Conservation (phyloP, 2,888 invertebrate species). For the Chirona hameri region DNA sequence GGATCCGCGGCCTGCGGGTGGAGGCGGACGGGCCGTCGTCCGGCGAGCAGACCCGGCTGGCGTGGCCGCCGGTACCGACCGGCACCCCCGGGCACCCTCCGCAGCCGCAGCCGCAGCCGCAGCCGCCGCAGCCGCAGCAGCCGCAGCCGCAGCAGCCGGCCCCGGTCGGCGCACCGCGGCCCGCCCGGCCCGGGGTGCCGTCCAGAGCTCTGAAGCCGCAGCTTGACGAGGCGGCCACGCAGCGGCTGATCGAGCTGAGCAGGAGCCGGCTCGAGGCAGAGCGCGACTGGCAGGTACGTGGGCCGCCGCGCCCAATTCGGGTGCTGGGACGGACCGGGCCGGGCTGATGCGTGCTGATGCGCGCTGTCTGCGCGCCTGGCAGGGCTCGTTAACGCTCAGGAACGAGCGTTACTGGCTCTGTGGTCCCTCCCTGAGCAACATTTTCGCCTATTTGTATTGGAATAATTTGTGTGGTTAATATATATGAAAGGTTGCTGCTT, state of each 20-base stretch:
- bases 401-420: too few relatives aligned
- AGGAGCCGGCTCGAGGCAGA: not conserved
- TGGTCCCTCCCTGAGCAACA: too few relatives aligned
- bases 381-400: too few relatives aligned
- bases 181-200: not conserved
- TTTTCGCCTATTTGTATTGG: too few relatives aligned
- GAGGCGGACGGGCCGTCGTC: not conserved
- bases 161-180: not conserved
- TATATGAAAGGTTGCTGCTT: too few relatives aligned
- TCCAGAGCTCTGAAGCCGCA: conserved; percentile 1
- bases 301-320: too few relatives aligned
- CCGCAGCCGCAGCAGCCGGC: not conserved
- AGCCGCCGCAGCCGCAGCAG: not conserved
- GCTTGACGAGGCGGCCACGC: not conserved
- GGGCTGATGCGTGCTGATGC: too few relatives aligned
- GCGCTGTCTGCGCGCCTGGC: too few relatives aligned
- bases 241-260: not conserved
- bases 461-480: too few relatives aligned
- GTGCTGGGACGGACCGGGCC: too few relatives aligned
- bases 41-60: too few relatives aligned
- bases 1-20: not conserved
- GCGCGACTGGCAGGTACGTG: conserved; percentile 9
- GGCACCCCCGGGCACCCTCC: not conserved
- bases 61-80: too few relatives aligned
- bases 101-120: not conserved